Evolutionary conservation across 1,140 invertebrate genomes (phyloP).

Genomic region (Drosophila obscura): DNA sequence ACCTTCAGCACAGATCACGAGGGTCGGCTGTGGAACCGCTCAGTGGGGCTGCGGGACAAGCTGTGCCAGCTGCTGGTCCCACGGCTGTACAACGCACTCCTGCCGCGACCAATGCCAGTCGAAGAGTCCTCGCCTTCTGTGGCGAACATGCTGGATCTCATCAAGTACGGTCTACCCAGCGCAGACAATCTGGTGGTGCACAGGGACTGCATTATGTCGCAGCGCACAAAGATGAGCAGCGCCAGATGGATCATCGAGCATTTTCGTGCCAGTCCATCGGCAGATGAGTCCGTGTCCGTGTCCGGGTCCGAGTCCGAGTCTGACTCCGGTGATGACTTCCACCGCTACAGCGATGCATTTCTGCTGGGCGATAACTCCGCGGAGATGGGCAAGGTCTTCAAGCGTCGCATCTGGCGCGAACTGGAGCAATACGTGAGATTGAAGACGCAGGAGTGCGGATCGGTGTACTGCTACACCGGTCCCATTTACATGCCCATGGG

Average conservation of each 20-base stretch:
- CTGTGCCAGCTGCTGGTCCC: constrained; percentile 30
- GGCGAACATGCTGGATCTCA: constrained; percentile 37
- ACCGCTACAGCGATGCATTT: constrained; percentile 49
- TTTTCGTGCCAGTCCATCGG: background rate
- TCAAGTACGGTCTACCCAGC: constrained; percentile 52
- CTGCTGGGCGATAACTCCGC: constrained; percentile 33
- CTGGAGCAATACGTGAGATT: constrained; percentile 29
- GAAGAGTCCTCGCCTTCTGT: background rate
- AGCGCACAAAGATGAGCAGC: constrained; percentile 22
- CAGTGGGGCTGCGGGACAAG: constrained; percentile 13
- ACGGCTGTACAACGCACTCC: constrained; percentile 23
- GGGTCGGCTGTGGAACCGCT: constrained; percentile 28
- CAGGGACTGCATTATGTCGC: constrained; percentile 50
- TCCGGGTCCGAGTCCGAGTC: no score
- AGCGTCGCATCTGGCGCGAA: constrained; percentile 30
- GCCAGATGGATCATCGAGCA: constrained; percentile 55
- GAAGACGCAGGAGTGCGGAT: constrained; percentile 28
- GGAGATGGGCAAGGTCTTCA: constrained; percentile 31
- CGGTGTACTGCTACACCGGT: constrained; percentile 45
- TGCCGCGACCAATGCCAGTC: constrained; percentile 3
- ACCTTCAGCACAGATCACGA: constrained; percentile 13
- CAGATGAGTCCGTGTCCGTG: no score
- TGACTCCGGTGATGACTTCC: constrained; percentile 4
- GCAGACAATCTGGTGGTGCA: constrained; percentile 43
- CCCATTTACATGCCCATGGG: constrained; percentile 41